A percentile compares a stretch with the other conserved stretches of the same genome.
These are phyloP conservation scores for Semaprochilodus insignis DNA, from an alignment of 2,797 vertebrate species.

Conservation along the genomic window DNA sequence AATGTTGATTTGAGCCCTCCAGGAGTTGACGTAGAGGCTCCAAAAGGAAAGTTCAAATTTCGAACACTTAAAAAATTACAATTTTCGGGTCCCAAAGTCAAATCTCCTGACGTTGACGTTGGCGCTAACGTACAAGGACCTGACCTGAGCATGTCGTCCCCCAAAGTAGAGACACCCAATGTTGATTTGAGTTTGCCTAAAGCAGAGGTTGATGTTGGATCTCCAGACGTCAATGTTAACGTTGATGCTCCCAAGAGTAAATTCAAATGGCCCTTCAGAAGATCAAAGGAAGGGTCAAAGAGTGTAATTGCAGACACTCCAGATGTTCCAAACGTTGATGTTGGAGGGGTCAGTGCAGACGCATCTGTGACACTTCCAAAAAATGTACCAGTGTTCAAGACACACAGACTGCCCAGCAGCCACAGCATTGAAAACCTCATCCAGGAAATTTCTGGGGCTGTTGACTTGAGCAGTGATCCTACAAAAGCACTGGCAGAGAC, in stretches of 20 bases:
- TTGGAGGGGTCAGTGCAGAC: conserved; percentile 24
- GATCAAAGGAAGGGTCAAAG: conserved; percentile 52
- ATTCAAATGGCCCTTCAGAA: conserved; percentile 70
- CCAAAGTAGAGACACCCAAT: conserved; percentile 51
- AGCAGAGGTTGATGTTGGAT: conserved; percentile 30
- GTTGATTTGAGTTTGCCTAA: conserved; percentile 41
- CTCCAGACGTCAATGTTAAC: conserved; percentile 55
- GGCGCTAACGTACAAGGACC: conserved; percentile 62
- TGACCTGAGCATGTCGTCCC: conserved; percentile 58
- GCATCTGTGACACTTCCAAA: conserved; percentile 53
- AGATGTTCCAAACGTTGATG: conserved; percentile 35
- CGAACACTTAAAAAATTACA: conserved; percentile 53
- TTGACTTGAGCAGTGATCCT: conserved; percentile 47
- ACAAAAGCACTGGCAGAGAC: conserved; percentile 34
- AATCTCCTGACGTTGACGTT: conserved; percentile 64
- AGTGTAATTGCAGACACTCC: conserved; percentile 15
- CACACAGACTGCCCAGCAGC: conserved; percentile 70
- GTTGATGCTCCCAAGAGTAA: conserved; percentile 64
- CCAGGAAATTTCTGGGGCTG: conserved; percentile 17
- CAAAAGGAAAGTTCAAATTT: conserved; percentile 67
- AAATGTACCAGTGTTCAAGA: conserved; percentile 71
- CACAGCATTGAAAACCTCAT: conserved; percentile 50
- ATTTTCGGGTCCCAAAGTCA: conserved; percentile 63
- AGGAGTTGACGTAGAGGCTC: conserved; percentile 60
- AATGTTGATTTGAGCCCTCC: conserved; percentile 58